Base-by-base conservation (phyloP, 2,888 invertebrate genomes). In the Augochlorella aurata region DNA sequence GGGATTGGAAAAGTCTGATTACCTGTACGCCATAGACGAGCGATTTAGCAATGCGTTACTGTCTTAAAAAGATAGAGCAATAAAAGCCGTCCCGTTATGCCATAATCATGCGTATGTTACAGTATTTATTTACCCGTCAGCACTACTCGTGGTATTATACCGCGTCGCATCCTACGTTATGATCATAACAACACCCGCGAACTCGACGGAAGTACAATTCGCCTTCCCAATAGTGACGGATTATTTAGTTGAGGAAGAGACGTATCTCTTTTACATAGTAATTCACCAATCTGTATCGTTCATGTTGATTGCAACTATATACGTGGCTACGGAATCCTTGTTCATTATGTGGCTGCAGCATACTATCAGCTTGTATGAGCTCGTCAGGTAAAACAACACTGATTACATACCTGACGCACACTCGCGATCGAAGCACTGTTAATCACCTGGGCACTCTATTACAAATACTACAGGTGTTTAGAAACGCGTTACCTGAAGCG, bases 71-170 rank as follows among this genome's bases (percentile, higher is more conserved):
- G 10, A 1, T 1, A 24, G 2, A 16, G 16, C 12, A 1, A 45
- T 18, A 7, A 2, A 14, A 1, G 7, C 8, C 10, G 10, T 14
- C 0, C 0, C 18, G 21, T 52, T 1, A n/a, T n/a, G 0, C 0
- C 1, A 1, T 0, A 14, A 21, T 16, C 12, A 18, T 44, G 24
- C 16, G 21, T 67, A 14, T 49, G 47, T 67, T 67, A 14, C 49
- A 67, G 67, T 67, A 14, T 67, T 47, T 18, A 44, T 67, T 10
- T 67, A 67, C 14, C 67, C 67, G 18, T 67, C 67, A 18, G 67
- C 24, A 16, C 2, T 49, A 0, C 1, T 47, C 2, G 8, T 49
- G 47, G 2, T 21, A 16, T 1, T 67, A 16, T 67, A 21, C 24
- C 16, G 47, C 4, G 0, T 24, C 16, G 10, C 49, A 16, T 47